Percentiles rank a stretch among this genome's conserved stretches.
Conservation (phyloP, 2,797 vertebrate species). For the Tapirus indicus region DNA sequence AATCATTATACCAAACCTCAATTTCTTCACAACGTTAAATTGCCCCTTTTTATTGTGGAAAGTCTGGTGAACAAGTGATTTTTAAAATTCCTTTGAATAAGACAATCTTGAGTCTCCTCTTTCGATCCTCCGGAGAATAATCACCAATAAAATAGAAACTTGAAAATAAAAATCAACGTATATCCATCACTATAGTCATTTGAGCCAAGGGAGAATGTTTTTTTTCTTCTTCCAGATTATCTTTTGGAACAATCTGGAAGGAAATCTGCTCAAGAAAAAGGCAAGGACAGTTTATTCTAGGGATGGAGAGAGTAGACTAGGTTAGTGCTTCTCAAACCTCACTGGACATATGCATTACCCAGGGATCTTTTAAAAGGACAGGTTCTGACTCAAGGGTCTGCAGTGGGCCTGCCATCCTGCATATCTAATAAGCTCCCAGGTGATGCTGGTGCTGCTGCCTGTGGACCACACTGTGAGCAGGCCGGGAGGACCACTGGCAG, state of each 20-base stretch:
- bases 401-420: background rate
- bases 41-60: background rate
- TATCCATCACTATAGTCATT: background rate
- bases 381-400: background rate
- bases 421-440: background rate
- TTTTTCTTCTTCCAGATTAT: background rate
- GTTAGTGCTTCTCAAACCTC: background rate
- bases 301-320: background rate
- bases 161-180: background rate
- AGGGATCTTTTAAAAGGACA: background rate
- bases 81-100: background rate
- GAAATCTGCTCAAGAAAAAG: background rate
- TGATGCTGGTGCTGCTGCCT: no score
- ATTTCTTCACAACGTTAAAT: background rate
- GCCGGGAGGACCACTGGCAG: background rate
- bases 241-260: background rate
- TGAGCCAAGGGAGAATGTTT: background rate
- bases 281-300: background rate
- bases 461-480: background rate
- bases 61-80: background rate
- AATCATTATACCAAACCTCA: background rate
- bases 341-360: accelerated
- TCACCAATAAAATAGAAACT: constrained; percentile 40
- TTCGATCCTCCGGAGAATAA: constrained; percentile 16
- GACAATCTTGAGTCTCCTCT: background rate